Evolutionary conservation across 2,113 vertebrate genomes (phyloP), one percentile per base, ranked within the genome.

Genomic region (Brachirus orientalis): DNA sequence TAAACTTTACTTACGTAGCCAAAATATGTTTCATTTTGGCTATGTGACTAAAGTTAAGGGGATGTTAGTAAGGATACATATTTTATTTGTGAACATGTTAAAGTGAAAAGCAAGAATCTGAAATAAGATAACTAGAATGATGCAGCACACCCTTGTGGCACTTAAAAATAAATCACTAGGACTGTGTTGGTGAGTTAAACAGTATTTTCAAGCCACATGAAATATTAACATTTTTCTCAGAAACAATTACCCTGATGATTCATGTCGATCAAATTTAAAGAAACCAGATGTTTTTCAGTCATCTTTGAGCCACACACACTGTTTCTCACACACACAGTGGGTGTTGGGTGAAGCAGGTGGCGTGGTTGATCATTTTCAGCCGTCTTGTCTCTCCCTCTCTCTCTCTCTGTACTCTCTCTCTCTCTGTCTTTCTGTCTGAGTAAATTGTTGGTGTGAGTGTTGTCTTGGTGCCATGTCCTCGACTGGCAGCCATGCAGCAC

Each of bases 351-450:
- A 75, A 40, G 82, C 85, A 77, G 75, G 86, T 87, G 86, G 79
- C n/a, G 73, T 22, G 50, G 70, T 52, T 77, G 82, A 76, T 86
- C 82, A 86, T 74, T 86, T 85, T 59, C 82, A 79, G 81, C 72
- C 61, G 40, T 0, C 44, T 60, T 67, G 54, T 28, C 28, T 28
- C 28, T 28, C 28, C 6, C 3, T 28, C 3, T 28, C 3, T 28
- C 3, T 28, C 28, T 67, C 57, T 28, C 28, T 28, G 3, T 6
- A 4, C 28, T 28, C 28, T 28, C 3, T 28, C 3, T 28, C 3
- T 28, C 3, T 28, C 28, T 28, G 28, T 28, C 47, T 76, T 79
- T 72, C 65, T 35, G 17, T 54, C 68, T 66, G 36, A 64, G 69
- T 63, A 60, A 72, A 85, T 28, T 68, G 74, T 80, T 79, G 55